phyloP scores from a whole-genome alignment of 2,113 vertebrate species.

The Aythya baeri region DNA sequence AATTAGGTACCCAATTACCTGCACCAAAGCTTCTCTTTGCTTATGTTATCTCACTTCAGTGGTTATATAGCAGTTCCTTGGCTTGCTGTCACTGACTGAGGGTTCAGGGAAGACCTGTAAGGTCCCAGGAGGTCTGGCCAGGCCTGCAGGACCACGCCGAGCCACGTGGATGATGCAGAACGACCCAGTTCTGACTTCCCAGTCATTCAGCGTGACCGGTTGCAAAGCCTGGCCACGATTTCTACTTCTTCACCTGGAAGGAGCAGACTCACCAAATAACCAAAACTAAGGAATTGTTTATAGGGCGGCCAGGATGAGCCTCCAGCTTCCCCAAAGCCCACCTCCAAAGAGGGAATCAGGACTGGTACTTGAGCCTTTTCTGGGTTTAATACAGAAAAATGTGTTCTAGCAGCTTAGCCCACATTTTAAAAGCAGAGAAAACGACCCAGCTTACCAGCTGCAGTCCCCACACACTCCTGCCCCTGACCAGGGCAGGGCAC shows the following conservation, averaged over 20 bases:
- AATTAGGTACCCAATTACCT: background rate
- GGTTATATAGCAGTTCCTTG: background rate
- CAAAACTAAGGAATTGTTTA: background rate
- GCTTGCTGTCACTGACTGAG: background rate
- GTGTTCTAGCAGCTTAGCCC: background rate
- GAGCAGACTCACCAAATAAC: background rate
- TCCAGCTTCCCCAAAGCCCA: background rate
- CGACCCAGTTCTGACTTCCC: rapidly evolving
- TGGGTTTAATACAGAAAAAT: background rate
- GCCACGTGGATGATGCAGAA: background rate
- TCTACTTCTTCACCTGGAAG: background rate
- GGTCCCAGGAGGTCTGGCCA: background rate
- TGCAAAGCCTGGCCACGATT: background rate
- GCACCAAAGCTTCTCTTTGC: background rate
- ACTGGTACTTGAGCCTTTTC: background rate
- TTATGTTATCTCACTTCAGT: background rate
- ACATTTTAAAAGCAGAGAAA: background rate
- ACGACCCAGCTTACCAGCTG: background rate
- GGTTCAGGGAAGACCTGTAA: background rate
- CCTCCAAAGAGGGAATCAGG: background rate
- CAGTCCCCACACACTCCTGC: background rate
- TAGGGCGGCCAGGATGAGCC: background rate
- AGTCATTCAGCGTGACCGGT: background rate
- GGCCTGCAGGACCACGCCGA: background rate
- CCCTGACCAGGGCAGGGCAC: background rate